Conservation (phyloP, 2,797 vertebrate species). For the Pantherophis vulpinus region DNA sequence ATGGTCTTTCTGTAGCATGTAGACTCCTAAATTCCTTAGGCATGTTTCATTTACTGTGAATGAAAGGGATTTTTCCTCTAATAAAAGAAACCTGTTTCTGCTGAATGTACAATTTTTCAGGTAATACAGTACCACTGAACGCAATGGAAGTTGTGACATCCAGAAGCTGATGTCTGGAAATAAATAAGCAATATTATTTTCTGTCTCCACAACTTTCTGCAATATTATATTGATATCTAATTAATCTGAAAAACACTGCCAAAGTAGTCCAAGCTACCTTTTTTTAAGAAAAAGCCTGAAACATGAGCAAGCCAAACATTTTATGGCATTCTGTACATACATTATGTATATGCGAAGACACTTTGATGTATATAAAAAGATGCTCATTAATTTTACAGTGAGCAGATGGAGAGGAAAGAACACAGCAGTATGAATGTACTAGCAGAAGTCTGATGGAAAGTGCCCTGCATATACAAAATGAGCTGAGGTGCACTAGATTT, state of each 20-base stretch:
- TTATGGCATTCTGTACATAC: not conserved
- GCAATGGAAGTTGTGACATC: not conserved
- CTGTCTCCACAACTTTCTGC: not conserved
- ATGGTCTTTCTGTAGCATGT: too few relatives aligned
- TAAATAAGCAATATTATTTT: not conserved
- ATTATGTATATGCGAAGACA: not conserved
- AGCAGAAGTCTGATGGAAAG: not conserved
- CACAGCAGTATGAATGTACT: not conserved
- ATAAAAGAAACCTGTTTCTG: not conserved
- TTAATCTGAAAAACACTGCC: not conserved
- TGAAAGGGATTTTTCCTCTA: not conserved
- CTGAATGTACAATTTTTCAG: not conserved
- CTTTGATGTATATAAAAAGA: slow-evolving; percentile 17
- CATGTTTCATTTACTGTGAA: not conserved
- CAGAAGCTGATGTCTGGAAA: not conserved
- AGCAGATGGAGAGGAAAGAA: not conserved
- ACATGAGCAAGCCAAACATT: not conserved
- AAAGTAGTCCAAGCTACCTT: slow-evolving; percentile 5
- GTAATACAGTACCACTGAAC: not conserved
- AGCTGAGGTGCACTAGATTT: not conserved
- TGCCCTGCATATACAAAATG: not conserved
- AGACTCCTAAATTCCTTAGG: not conserved
- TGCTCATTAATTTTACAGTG: slow-evolving; percentile 1
- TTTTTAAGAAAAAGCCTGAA: not conserved
- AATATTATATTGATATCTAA: not conserved